Base-by-base conservation (phyloP, 2,797 vertebrate species). In the Dryobates pubescens region DNA sequence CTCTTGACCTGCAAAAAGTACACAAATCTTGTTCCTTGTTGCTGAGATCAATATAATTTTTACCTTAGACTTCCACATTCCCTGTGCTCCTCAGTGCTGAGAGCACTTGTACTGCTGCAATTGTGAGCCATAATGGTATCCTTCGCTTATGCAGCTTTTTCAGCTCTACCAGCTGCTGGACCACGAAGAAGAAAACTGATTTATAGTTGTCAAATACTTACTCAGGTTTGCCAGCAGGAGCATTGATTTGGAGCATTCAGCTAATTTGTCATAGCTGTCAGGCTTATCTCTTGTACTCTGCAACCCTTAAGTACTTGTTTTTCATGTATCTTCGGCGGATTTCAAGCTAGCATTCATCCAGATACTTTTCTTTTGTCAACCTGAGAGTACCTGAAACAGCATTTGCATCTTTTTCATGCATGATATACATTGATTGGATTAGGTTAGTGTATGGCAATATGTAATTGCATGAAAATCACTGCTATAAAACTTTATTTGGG, bases 261-360 rank as follows among this genome's bases (percentile, higher is more conserved):
- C 65, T 89, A 70, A 82, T 80, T 71, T 71, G 30, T 84, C 6
- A 3, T 92, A 80, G 58, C 57, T 43, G 20, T 22, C 87, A 80
- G 54, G 76, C 61, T 72, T 82, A 43, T 32, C 45, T 86, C 16
- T 76, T 74, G 14, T 51, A 32, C 14, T 79, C n/a, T 87, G 32
- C 59, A 73, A n/a, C 77, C 41, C 4, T 65, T 34, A 63, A 83
- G 74, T 81, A 32, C 36, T 49, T 77, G 19, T 47, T 77, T 77
- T 32, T 71, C 17, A 27, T 93, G 90, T 94, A 24, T 73, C 69
- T 56, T 61, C 90, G 67, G 30, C 30, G 70, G 56, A 67, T 63
- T 82, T 75, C 78, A 74, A 53, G 15, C 81, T 86, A 77, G 17
- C 71, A 70, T 91, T 83, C 74, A 26, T 80, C 92, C 75, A 70